Evolutionary conservation across 2,113 vertebrate species (phyloP), one percentile per base, ranked within the genome.

Genomic region (Lipotes vexillifer): DNA sequence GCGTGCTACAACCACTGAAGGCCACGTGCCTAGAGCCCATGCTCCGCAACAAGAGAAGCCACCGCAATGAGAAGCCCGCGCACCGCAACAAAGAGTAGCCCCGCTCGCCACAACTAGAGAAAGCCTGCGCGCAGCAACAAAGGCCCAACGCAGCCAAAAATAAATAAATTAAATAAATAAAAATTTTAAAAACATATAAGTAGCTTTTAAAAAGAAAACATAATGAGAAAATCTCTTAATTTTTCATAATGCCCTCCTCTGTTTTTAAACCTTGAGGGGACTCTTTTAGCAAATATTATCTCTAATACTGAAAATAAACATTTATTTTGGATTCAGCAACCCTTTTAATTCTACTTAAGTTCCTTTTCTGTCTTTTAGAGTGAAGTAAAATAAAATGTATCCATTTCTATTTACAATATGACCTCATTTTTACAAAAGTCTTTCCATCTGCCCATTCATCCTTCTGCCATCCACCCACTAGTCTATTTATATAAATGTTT

Each of bases 221-320:
- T 83, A 92, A 71, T 63, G 25, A 75, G 75, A 83, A 93, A 93
- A 27, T 31, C 36, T 92, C 78, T 68, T 78, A 68, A 94, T 80
- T 94, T 95, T 93, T 93, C 27, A 72, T 72, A 94, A 90, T 46
- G 65, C 17, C 7, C 6, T 21, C 13, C 27, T 74, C 14, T 27
- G 20, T 57, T 87, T 94, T 92, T 95, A 94, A 94, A 78, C 13
- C n/a, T 74, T 66, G 65, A 93, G n/a, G 31, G 41, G 8, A 83
- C 61, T 92, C 36, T 93, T 91, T 92, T 91, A 89, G 49, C 46
- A 83, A 81, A 85, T 93, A 89, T 59, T 88, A 84, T 82, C 29
- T 95, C 78, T 66, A 88, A 75, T 84, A 57, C 69, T 80, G 63
- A 95, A 95, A 97, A 87, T 82, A 95, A 97, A 92, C 13, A 83